Evolutionary conservation across 1,140 invertebrate species (phyloP), one percentile per base, ranked within the genome.

Genomic region (Episyrphus balteatus): DNA sequence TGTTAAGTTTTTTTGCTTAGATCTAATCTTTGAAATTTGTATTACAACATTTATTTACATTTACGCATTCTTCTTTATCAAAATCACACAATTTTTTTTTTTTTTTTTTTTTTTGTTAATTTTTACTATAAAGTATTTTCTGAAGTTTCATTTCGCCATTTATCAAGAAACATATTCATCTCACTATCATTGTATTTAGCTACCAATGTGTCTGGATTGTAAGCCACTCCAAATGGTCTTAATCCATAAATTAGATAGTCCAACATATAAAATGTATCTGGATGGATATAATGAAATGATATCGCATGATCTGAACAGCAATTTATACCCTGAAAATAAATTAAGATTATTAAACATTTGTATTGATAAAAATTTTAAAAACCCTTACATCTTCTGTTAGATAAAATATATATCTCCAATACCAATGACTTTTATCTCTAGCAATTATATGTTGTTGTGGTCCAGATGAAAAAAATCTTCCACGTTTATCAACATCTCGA

Each of bases 241-340:
- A 93, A 68, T 60, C 89, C 86, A 63, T 94, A 93, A 40, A 93
- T 79, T 14, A 93, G 70, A 68, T 91, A 94, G 50, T 94, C 89
- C 13, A 92, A 65, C 3, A 90, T 82, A 65, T 93, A 92, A 80
- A 92, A 88, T 70, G 81, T 78, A 52, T 86, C 82, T 5, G 84
- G 83, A 34, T 76, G 76, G 17, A 91, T 83, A 54, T 92, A 92
- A 66, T 93, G 88, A 68, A 95, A 94, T 13, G 85, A 89, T 41
- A 94, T 81, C 5, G 86, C 85, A 51, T 80, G 84, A 58, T 91
- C 87, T 43, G 86, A 89, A 61, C 89, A 94, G 62, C 88, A 92
- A 48, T 84, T 77, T 52, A 84, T 75, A 7, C 86, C 84, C 78
- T 89, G 73, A 69, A 50, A 49, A 46, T 86, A 36, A 43, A 30